A percentile compares a stretch with the other conserved stretches of the same genome.
phyloP scores from a whole-genome alignment of 1,140 invertebrate species.

The Augochlora pura region DNA sequence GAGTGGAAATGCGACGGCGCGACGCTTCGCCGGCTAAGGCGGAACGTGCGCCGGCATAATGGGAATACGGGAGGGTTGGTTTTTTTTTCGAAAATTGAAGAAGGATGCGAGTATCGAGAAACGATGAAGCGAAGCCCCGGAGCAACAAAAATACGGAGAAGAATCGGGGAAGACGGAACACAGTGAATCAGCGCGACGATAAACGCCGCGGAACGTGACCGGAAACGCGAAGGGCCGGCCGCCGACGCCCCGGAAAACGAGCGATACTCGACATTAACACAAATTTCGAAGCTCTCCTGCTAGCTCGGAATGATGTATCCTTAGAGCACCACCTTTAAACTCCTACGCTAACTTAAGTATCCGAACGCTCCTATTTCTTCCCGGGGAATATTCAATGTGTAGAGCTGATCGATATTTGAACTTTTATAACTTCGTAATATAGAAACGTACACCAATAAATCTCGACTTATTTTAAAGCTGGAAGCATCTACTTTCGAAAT shows the following conservation, averaged over 20 bases:
- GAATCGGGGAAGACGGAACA: neutral
- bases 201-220: constrained; percentile 18
- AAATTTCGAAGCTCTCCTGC: neutral
- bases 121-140: neutral
- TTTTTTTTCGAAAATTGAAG: constrained; percentile 13
- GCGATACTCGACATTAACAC: neutral
- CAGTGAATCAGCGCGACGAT: constrained; percentile 16
- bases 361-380: too few relatives aligned
- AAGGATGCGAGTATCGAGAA: neutral
- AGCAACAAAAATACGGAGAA: neutral
- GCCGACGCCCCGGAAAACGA: neutral
- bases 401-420: too few relatives aligned
- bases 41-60: neutral
- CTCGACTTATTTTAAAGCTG: too few relatives aligned
- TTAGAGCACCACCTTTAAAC: too few relatives aligned
- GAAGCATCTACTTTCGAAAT: too few relatives aligned
- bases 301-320: too few relatives aligned
- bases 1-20: too few relatives aligned
- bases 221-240: neutral
- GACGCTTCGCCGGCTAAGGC: too few relatives aligned
- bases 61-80: neutral
- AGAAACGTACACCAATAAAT: too few relatives aligned
- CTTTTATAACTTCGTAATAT: too few relatives aligned
- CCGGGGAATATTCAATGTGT: too few relatives aligned
- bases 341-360: too few relatives aligned